phyloP scores from a whole-genome alignment of 2,888 invertebrate species.

The Cancer borealis region DNA sequence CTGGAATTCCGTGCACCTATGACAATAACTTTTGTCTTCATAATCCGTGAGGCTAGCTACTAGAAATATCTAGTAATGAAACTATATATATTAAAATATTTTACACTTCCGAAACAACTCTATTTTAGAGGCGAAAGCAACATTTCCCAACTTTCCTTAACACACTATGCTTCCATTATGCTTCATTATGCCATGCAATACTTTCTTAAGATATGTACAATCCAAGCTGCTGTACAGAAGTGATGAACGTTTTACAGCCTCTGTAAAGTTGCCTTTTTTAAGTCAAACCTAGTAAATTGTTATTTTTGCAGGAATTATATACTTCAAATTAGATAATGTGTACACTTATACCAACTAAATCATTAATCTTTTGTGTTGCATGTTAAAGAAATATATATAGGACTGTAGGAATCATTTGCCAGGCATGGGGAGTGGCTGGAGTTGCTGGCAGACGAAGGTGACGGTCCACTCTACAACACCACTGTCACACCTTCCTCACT shows the following conservation, averaged over 20 bases:
- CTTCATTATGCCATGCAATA: no score
- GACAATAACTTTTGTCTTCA: no score
- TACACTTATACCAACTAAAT: background rate
- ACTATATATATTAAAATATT: no score
- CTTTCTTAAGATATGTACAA: background rate
- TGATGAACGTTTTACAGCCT: background rate
- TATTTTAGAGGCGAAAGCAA: no score
- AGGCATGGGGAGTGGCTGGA: conserved; percentile 72
- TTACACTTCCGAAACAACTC: no score
- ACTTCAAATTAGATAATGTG: background rate
- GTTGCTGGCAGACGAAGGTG: conserved; percentile 67
- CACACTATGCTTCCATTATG: no score
- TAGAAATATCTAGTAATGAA: no score
- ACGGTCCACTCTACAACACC: conserved; percentile 71
- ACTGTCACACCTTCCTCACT: conserved; percentile 51
- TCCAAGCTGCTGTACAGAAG: background rate
- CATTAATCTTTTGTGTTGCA: background rate
- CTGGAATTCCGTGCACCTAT: no score
- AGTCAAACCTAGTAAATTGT: background rate
- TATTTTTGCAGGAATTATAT: background rate
- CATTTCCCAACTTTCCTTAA: no score
- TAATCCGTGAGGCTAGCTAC: no score
- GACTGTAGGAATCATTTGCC: background rate
- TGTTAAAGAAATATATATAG: background rate
- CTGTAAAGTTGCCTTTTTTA: background rate